These are phyloP conservation scores for Digitonthophagus gazella DNA, from an alignment of 2,888 invertebrate genomes.

Conservation along the genomic window DNA sequence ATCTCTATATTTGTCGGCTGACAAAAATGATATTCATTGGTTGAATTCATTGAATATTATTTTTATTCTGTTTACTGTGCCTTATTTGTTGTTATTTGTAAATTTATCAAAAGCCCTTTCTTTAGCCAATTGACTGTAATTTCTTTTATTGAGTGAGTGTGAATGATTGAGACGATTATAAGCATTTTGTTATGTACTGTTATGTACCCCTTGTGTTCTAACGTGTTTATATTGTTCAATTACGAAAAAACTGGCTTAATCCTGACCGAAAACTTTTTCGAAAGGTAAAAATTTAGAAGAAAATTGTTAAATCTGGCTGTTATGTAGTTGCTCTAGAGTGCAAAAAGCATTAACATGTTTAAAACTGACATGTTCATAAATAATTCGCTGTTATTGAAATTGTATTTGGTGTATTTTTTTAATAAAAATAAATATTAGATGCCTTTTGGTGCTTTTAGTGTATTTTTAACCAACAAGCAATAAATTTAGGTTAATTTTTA, in stretches of 20 bases:
- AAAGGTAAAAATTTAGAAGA: constrained; percentile 25
- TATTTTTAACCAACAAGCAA: constrained; percentile 21
- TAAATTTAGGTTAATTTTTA: background rate
- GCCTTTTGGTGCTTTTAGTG: constrained; percentile 26
- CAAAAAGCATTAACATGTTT: background rate
- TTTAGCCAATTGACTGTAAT: constrained; percentile 5
- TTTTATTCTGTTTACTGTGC: background rate
- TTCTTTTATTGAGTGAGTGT: constrained; percentile 4
- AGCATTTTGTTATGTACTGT: constrained; percentile 5
- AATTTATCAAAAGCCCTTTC: background rate
- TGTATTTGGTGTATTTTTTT: background rate
- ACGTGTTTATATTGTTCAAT: background rate
- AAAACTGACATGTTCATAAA: background rate
- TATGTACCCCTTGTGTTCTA: constrained; percentile 5
- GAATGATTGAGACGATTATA: constrained; percentile 9
- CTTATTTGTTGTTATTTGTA: background rate
- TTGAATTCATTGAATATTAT: background rate
- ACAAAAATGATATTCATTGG: background rate
- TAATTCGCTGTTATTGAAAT: constrained; percentile 3
- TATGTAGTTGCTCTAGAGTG: constrained; percentile 20
- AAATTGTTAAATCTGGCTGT: constrained; percentile 11
- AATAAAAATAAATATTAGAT: constrained; percentile 6
- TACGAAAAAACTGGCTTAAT: constrained; percentile 32
- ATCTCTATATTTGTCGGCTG: background rate
- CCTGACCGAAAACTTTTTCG: constrained; percentile 36